These are phyloP conservation scores for Equus quagga DNA, from an alignment of 2,113 vertebrate species.

Conservation along the genomic window DNA sequence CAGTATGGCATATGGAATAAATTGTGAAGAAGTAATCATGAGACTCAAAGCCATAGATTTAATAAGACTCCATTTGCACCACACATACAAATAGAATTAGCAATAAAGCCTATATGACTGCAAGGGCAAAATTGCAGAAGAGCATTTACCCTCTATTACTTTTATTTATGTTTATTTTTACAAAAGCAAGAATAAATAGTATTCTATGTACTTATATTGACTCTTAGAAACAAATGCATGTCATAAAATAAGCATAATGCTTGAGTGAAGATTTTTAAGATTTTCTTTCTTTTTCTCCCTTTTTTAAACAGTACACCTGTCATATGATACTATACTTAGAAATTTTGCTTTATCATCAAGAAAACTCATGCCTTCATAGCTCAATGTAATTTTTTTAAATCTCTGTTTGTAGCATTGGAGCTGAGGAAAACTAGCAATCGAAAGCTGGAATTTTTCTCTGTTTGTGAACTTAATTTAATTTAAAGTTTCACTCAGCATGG, in stretches of 20 bases:
- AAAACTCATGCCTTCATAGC: not conserved
- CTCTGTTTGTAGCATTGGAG: not conserved
- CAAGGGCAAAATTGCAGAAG: not conserved
- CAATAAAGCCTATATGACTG: not conserved
- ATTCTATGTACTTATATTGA: not conserved
- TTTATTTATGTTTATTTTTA: constrained; percentile 5
- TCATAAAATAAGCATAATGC: not conserved
- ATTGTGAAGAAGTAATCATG: constrained; percentile 39
- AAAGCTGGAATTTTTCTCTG: constrained; percentile 36
- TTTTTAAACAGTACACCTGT: not conserved
- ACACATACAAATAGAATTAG: constrained; percentile 7
- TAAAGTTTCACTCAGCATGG: constrained; percentile 46
- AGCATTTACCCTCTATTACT: not conserved
- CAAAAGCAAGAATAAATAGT: not conserved
- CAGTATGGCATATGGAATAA: constrained; percentile 57
- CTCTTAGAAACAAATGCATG: not conserved
- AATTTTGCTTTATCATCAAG: not conserved
- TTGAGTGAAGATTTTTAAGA: not conserved
- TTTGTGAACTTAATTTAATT: constrained; percentile 62
- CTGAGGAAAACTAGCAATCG: constrained; percentile 4
- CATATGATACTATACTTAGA: not conserved
- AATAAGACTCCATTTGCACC: constrained; percentile 64
- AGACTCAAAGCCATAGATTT: constrained; percentile 60
- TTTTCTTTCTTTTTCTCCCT: not conserved
- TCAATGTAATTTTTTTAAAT: not conserved